Percentiles rank a stretch among this genome's conserved stretches.
phyloP scores from a whole-genome alignment of 2,888 invertebrate species.

The Bimastos eiseni region DNA sequence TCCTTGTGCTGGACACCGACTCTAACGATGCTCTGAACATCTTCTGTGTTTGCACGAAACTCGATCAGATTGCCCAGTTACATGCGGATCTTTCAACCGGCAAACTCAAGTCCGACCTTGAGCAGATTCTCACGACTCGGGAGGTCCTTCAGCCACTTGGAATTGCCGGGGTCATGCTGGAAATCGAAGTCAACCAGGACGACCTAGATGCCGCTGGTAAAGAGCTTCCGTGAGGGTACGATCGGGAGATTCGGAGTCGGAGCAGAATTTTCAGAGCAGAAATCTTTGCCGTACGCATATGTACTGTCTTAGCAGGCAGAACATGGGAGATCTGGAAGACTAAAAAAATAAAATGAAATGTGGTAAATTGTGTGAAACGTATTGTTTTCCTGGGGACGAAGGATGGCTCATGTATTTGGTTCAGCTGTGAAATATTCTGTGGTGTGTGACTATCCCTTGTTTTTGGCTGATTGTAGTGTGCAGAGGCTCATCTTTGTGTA shows the following conservation, averaged over 20 bases:
- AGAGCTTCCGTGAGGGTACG: slow-evolving; percentile 17
- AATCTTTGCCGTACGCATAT: not conserved
- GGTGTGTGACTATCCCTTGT: not conserved
- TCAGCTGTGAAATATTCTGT: not conserved
- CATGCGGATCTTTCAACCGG: slow-evolving; percentile 50
- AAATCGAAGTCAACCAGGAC: slow-evolving; percentile 50
- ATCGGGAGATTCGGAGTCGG: not conserved
- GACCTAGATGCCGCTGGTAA: slow-evolving; percentile 46
- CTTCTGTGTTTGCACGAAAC: slow-evolving; percentile 56
- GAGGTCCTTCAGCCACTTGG: slow-evolving; percentile 48
- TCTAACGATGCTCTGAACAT: slow-evolving; percentile 50
- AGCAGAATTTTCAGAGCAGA: not conserved
- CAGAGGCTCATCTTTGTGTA: not conserved
- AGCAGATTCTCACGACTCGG: slow-evolving; percentile 47
- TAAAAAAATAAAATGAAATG: not conserved
- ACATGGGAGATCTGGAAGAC: not conserved
- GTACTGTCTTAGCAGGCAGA: not conserved
- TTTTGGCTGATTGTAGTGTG: not conserved
- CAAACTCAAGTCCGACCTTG: slow-evolving; percentile 48
- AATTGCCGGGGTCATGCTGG: slow-evolving; percentile 50
- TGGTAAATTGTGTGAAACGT: not conserved
- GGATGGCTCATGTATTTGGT: not conserved
- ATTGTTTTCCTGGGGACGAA: not conserved
- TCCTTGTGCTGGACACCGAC: slow-evolving; percentile 52
- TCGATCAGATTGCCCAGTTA: slow-evolving; percentile 50